A percentile compares a stretch with the other conserved stretches of the same genome.
Evolutionary conservation across 2,888 invertebrate genomes (phyloP).

Genomic region (Steinernema carpocapsae): DNA sequence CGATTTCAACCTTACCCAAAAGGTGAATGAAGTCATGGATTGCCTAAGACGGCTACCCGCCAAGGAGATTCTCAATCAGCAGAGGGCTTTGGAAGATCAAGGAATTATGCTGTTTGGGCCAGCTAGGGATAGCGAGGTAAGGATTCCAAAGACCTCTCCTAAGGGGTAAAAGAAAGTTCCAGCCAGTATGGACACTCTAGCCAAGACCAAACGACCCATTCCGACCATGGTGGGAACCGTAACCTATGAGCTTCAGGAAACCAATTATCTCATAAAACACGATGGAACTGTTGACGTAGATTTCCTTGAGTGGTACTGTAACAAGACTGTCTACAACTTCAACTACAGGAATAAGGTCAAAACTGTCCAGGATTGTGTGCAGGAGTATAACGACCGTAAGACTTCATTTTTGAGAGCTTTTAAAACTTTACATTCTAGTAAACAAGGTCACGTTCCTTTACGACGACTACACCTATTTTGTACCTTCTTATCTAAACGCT

Average conservation of each 20-base stretch:
- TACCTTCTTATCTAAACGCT: neutral
- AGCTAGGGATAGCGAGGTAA: neutral
- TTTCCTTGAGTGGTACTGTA: neutral
- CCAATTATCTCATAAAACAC: neutral
- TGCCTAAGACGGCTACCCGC: neutral
- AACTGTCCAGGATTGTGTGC: neutral
- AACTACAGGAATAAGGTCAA: neutral
- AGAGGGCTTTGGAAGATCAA: neutral
- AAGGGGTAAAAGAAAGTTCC: neutral
- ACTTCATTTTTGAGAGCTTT: neutral
- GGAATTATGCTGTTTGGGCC: neutral
- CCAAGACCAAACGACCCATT: neutral
- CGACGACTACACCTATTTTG: constrained; percentile 2
- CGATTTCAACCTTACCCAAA: neutral
- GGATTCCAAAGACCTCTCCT: neutral
- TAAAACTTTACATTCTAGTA: neutral
- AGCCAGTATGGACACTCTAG: neutral
- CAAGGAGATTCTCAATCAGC: neutral
- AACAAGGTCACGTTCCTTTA: neutral
- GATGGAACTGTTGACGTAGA: neutral
- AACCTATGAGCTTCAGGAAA: neutral
- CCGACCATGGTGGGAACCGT: neutral
- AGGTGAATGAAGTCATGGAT: neutral
- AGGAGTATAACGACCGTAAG: neutral
- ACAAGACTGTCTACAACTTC: neutral